Evolutionary conservation across 2,888 invertebrate genomes (phyloP).

Genomic region (Invenusta paracnida): DNA sequence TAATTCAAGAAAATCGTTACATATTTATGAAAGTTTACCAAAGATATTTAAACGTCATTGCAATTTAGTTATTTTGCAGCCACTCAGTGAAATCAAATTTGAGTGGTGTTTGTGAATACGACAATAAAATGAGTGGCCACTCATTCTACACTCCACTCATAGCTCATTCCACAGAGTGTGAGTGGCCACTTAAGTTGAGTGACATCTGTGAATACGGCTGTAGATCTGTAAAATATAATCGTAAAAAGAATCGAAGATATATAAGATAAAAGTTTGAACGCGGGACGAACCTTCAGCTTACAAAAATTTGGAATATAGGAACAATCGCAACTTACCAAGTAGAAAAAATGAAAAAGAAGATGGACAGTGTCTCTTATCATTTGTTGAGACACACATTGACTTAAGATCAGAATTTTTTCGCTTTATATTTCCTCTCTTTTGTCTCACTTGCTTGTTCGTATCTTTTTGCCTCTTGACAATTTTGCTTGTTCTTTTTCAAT

Average conservation of each 20-base stretch:
- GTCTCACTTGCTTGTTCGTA: constrained; percentile 6
- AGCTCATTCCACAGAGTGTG: not conserved
- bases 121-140: too few species aligned
- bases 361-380: constrained; percentile 26
- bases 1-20: too few species aligned
- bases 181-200: not conserved
- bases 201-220: not conserved
- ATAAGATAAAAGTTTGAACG: constrained; percentile 2
- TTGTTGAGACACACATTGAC: constrained; percentile 21
- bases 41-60: too few species aligned
- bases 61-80: too few species aligned
- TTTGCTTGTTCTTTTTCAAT: constrained; percentile 20
- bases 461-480: constrained; percentile 4
- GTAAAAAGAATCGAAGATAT: constrained; percentile 24
- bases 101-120: too few species aligned
- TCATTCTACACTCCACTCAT: too few species aligned
- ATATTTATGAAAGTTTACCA: too few species aligned
- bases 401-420: constrained; percentile 12
- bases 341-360: constrained; percentile 15
- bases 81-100: too few species aligned
- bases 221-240: constrained; percentile 25
- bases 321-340: not conserved
- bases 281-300: not conserved
- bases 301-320: constrained; percentile 27
- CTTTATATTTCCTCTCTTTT: constrained; percentile 14